Base-by-base conservation (phyloP, 2,113 vertebrate species). In the Nibea albiflora region DNA sequence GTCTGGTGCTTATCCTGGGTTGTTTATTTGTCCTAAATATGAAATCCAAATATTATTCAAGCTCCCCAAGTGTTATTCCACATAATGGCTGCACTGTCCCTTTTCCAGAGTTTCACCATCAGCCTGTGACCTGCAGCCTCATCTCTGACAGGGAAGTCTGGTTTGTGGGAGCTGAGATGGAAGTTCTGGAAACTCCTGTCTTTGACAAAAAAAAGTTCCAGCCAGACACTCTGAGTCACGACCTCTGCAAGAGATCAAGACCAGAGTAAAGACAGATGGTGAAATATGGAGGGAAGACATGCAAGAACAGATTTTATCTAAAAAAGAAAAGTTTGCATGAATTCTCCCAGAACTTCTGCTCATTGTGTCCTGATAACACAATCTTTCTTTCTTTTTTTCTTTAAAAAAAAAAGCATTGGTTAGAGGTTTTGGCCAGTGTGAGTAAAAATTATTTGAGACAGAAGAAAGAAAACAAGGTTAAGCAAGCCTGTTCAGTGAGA, bases 221-320 rank as follows among this genome's bases (percentile, higher is more conserved):
- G 63, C 20, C 35, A 80, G 73, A 69, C 10, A 5, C 26, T 19
- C 4, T n/a, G 66, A 68, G 62, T 67, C 62, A 61, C 1, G 15
- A 60, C 68, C 73, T 60, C 67, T 67, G 47, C 76, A 35, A 66
- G 39, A 50, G 52, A 54, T 26, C 26, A 53, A 11, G 20, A 66
- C 35, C 54, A 39, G n/a, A 77, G 28, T 4, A 3, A 17, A 68
- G 62, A 63, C 73, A 77, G 53, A 77, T 31, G 39, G 54, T 63
- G 56, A 77, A 73, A 76, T 85, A 76, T 76, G 26, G 54, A 28
- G n/a, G 24, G 19, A 68, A 49, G 60, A 65, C 62, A 67, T 46
- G 57, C 62, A 46, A 73, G 31, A 73, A 19, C 14, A 61, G 65
- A 71, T 66, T 44, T 67, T 67, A 73, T 62, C 56, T 17, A 7